Evolutionary conservation across 2,888 invertebrate genomes (phyloP), one percentile per base, ranked within the genome.

Genomic region (Caenorhabditis sp.): DNA sequence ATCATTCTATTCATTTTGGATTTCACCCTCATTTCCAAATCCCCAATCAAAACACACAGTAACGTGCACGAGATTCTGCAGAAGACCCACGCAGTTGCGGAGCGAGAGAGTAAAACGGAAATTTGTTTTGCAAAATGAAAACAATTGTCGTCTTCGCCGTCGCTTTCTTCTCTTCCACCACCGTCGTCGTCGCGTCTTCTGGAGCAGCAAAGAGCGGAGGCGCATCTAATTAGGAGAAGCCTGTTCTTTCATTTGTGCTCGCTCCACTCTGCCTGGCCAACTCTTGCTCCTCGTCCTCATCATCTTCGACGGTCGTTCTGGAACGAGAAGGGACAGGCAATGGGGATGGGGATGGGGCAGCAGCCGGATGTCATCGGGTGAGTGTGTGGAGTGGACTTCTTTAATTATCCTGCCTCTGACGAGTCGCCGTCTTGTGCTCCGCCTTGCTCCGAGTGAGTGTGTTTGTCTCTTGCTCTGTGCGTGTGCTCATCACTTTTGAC

Each of bases 341-440:
- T 27, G 39, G 26, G 5, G 15, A 32, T 15, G 37, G 46, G 27
- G 41, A 50, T 30, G 50, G 9, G 52, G 37, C 41, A 46, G 65
- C 15, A 17, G 39, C 68, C 58, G 68, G 59, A 70, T 59, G 70
- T 53, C 70, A 70, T 61, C 59, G 53, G 37, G 48, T 43, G 68
- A 59, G 52, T 50, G 45, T 43, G 53, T 27, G 52, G 35, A 59
- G 50, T 70, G 70, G 70, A 70, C 59, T 70, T 70, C 50, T 70
- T 70, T 70, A 70, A 70, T 70, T 70, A 70, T 70, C 70, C 59
- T 59, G 59, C 59, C 70, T 59, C 70, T 70, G 70, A 70, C 59
- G 70, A 70, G 53, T 35, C 37, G 48, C 26, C 68, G 46, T 52
- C 59, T 41, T 59, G 58, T 50, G 5, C 70, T 52, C 46, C 59